phyloP scores from a whole-genome alignment of 2,888 invertebrate genomes.

The Tholera decimalis region DNA sequence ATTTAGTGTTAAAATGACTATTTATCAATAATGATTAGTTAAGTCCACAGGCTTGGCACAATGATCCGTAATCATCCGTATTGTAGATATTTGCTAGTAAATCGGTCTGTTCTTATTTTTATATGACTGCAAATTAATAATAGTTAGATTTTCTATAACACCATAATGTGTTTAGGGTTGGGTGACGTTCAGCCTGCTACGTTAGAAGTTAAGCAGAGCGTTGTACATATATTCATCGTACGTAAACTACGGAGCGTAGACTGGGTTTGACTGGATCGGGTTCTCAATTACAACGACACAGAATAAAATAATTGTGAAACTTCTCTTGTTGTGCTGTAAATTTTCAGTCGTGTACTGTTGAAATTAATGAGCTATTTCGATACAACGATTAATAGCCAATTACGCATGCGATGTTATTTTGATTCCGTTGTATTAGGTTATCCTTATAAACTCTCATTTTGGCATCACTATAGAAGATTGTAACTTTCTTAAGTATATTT shows the following conservation, averaged over 20 bases:
- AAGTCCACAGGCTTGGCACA: constrained; percentile 87
- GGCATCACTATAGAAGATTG: neutral
- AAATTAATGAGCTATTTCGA: constrained; percentile 83
- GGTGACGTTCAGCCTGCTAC: constrained; percentile 56
- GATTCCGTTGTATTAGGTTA: constrained; percentile 53
- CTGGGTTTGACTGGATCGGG: constrained; percentile 44
- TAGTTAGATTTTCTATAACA: constrained; percentile 90
- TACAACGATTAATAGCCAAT: constrained; percentile 85
- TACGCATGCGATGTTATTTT: constrained; percentile 67
- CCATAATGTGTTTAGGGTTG: constrained; percentile 75
- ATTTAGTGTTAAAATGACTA: constrained; percentile 81
- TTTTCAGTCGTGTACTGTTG: constrained; percentile 57
- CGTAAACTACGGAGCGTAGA: constrained; percentile 61
- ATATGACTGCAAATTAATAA: constrained; percentile 89
- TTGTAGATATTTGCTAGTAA: constrained; percentile 88
- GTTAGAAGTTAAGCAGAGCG: constrained; percentile 61
- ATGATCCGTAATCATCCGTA: constrained; percentile 82
- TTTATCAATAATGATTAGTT: constrained; percentile 79
- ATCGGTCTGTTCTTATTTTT: constrained; percentile 90
- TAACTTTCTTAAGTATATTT: neutral
- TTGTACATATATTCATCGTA: constrained; percentile 66
- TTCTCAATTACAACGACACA: constrained; percentile 54
- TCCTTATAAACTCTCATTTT: constrained; percentile 40
- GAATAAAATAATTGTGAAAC: constrained; percentile 15
- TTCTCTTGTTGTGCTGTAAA: constrained; percentile 33